A percentile compares a stretch with the other conserved stretches of the same genome.
Evolutionary conservation across 2,797 vertebrate species (phyloP).

Genomic region (Enteromius radiatus): DNA sequence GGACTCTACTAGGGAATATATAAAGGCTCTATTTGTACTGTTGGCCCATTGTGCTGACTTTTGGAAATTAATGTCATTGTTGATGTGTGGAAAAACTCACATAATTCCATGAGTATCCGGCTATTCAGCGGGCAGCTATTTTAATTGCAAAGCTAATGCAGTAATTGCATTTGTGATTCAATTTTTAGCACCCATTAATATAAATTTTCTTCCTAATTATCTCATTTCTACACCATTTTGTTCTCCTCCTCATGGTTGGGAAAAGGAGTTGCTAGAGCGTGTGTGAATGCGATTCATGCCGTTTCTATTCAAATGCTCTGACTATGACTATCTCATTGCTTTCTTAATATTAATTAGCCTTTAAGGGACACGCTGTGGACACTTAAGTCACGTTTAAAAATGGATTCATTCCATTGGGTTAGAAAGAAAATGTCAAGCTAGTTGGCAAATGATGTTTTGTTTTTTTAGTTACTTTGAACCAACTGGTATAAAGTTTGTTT

Average conservation of each 20-base stretch:
- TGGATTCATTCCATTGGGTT: neutral
- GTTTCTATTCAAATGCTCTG: neutral
- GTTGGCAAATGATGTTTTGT: neutral
- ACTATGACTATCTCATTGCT: conserved; percentile 4
- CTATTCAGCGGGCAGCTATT: conserved; percentile 80
- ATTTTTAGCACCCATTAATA: conserved; percentile 81
- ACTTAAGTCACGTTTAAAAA: neutral
- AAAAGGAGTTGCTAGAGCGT: conserved; percentile 62
- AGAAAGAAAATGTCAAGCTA: neutral
- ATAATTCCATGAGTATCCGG: conserved; percentile 85
- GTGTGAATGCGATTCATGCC: neutral
- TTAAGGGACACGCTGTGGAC: neutral
- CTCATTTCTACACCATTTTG: conserved; percentile 68
- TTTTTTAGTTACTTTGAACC: neutral
- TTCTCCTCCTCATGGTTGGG: conserved; percentile 65
- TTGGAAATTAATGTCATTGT: conserved; percentile 75
- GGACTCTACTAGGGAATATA: conserved; percentile 72
- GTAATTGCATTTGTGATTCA: conserved; percentile 89
- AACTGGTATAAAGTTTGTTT: neutral
- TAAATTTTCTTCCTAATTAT: conserved; percentile 77
- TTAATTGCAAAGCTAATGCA: conserved; percentile 81
- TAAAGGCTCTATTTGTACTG: conserved; percentile 81
- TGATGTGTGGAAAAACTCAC: conserved; percentile 77
- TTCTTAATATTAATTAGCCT: neutral
- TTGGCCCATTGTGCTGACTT: conserved; percentile 65